Percentiles rank a stretch among this genome's conserved stretches.
These are phyloP conservation scores for Gila robusta DNA, from an alignment of 2,797 vertebrate genomes.

Conservation along the genomic window DNA sequence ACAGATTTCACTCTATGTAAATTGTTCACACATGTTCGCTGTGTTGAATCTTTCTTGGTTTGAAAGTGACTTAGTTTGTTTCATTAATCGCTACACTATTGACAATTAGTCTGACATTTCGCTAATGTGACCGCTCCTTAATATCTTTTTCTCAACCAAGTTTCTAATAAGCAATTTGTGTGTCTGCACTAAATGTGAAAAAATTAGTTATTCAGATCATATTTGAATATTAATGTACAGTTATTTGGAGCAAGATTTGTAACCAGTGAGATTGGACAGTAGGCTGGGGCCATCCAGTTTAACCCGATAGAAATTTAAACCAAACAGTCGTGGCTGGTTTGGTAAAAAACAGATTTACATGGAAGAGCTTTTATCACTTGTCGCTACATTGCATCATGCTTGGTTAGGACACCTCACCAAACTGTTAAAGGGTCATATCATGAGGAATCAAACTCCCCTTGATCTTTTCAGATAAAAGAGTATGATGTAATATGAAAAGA, in stretches of 20 bases:
- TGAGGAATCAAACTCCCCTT: conserved; percentile 17
- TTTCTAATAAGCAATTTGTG: background rate
- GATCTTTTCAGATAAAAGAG: conserved; percentile 38
- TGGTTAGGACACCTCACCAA: conserved; percentile 25
- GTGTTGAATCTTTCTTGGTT: background rate
- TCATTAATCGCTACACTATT: background rate
- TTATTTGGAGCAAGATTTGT: background rate
- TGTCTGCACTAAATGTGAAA: background rate
- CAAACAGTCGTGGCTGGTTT: conserved; percentile 1
- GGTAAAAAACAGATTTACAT: background rate
- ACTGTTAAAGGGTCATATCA: conserved; percentile 20
- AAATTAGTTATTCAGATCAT: background rate
- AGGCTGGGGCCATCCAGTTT: background rate
- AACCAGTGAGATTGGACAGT: background rate
- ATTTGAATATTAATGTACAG: background rate
- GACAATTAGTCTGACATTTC: background rate
- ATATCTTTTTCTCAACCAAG: background rate
- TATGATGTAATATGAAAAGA: conserved; percentile 23
- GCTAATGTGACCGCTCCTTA: background rate
- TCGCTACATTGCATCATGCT: conserved; percentile 29
- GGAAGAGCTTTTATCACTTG: conserved; percentile 9
- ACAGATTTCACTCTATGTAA: background rate
- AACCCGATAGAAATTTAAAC: background rate
- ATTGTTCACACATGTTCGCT: background rate
- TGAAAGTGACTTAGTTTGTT: background rate